Percentiles rank a stretch among this genome's conserved stretches.
These are phyloP conservation scores for Turritopsis dohrnii DNA, from an alignment of 30 jellyfish, hydroid and myxozoan genomes.

Conservation along the genomic window DNA sequence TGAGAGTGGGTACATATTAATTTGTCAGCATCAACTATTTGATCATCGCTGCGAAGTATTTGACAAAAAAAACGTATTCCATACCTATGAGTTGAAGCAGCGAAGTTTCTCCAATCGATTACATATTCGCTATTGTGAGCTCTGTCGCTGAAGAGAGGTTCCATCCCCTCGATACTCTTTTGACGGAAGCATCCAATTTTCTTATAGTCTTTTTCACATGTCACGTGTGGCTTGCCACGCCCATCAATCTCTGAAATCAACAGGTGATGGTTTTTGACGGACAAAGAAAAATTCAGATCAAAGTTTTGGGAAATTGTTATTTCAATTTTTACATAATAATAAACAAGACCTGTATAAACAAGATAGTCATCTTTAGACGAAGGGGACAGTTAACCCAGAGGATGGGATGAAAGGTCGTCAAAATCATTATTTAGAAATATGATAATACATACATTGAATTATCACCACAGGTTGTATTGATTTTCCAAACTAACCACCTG, in stretches of 20 bases:
- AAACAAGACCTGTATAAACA: no score
- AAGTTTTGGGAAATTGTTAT: neutral
- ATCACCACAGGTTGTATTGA: no score
- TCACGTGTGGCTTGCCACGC: slow-evolving; percentile 32
- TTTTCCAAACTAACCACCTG: no score
- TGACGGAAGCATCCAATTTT: slow-evolving; percentile 63
- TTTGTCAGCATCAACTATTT: no score
- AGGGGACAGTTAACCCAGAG: no score
- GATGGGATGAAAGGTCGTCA: no score
- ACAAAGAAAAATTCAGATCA: neutral
- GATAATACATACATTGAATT: no score
- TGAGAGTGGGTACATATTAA: no score
- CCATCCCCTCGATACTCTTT: neutral
- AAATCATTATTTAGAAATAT: no score
- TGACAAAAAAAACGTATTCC: neutral
- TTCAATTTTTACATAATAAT: no score
- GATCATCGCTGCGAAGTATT: no score
- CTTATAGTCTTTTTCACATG: slow-evolving; percentile 54
- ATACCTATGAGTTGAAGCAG: slow-evolving; percentile 63
- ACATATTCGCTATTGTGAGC: slow-evolving; percentile 19
- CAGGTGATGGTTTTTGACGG: neutral
- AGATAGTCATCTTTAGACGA: no score
- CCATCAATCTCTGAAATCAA: neutral
- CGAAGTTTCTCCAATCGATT: slow-evolving; percentile 49
- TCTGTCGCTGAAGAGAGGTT: slow-evolving; percentile 36